Evolutionary conservation across 2,888 invertebrate species (phyloP).

Genomic region (Agonum fuliginosum): DNA sequence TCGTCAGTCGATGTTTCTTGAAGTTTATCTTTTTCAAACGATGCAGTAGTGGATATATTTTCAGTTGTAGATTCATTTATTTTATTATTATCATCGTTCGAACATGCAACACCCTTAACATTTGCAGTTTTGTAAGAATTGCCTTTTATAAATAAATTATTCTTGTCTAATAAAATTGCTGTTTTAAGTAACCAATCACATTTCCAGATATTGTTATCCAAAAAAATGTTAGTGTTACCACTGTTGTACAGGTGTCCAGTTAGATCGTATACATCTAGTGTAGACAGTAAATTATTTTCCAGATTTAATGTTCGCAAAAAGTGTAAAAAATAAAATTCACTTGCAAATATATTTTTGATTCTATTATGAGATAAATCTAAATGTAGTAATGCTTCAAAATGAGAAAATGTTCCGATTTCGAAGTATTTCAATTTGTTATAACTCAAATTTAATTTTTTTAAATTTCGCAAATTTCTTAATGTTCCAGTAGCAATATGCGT

Average conservation of each 20-base stretch:
- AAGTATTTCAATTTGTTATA: conserved; percentile 66
- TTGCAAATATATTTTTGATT: conserved; percentile 77
- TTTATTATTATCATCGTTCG: neutral
- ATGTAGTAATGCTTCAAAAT: conserved; percentile 75
- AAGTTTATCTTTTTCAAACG: too few relatives aligned
- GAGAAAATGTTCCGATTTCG: conserved; percentile 77
- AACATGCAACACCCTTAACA: conserved; percentile 13
- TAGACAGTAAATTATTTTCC: conserved; percentile 21
- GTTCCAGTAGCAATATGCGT: neutral
- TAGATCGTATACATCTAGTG: neutral
- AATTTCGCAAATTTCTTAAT: neutral
- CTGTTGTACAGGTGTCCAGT: neutral
- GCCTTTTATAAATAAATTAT: conserved; percentile 43
- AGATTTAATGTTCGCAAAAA: conserved; percentile 16
- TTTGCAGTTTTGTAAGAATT: conserved; percentile 25
- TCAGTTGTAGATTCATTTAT: too few relatives aligned
- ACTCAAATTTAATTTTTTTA: conserved; percentile 11
- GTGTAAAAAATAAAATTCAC: conserved; percentile 67
- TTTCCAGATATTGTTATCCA: conserved; percentile 27
- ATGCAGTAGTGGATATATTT: neutral
- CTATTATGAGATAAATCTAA: conserved; percentile 80
- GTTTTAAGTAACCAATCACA: conserved; percentile 5
- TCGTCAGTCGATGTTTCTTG: too few relatives aligned
- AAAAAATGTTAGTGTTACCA: neutral
- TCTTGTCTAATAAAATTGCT: neutral